These are phyloP conservation scores for Zhuqinia jingwanae DNA, from an alignment of 2,888 invertebrate genomes.

Conservation along the genomic window DNA sequence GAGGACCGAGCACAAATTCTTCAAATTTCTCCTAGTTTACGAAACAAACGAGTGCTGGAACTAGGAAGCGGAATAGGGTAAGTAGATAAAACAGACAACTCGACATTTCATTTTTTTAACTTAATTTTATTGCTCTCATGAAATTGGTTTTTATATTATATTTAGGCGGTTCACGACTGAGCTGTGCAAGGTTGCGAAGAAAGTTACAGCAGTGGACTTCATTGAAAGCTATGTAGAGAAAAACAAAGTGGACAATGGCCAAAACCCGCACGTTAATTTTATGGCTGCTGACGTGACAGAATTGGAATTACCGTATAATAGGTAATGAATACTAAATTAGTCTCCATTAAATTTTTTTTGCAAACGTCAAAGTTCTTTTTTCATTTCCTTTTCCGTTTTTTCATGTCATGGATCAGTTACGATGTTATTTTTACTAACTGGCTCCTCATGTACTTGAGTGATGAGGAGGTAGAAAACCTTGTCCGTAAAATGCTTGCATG, in stretches of 20 bases:
- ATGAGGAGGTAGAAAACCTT: slow-evolving; percentile 82
- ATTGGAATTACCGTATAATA: slow-evolving; percentile 80
- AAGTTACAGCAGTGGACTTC: slow-evolving; percentile 83
- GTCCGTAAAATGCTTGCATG: slow-evolving; percentile 82
- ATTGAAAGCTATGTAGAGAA: slow-evolving; percentile 83
- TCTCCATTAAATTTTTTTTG: background rate
- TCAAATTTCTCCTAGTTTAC: slow-evolving; percentile 81
- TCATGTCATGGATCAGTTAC: slow-evolving; percentile 80
- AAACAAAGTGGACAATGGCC: slow-evolving; percentile 81
- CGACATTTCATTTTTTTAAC: background rate
- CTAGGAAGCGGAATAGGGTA: slow-evolving; percentile 84
- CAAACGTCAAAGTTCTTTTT: no score
- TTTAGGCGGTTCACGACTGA: slow-evolving; percentile 82
- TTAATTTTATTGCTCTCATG: no score
- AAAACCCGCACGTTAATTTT: slow-evolving; percentile 82
- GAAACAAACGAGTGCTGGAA: slow-evolving; percentile 82
- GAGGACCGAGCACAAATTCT: slow-evolving; percentile 82
- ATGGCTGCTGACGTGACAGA: slow-evolving; percentile 82
- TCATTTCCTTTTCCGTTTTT: background rate
- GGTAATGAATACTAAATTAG: slow-evolving; percentile 55
- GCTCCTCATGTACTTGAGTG: slow-evolving; percentile 84
- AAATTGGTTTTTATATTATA: no score
- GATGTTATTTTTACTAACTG: slow-evolving; percentile 84
- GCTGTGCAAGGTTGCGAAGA: slow-evolving; percentile 81
- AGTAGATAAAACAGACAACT: slow-evolving; percentile 24